Percentiles rank a stretch among this genome's conserved stretches.
phyloP scores from a whole-genome alignment of 92 coral and sea anemone genomes.

The Umimayanthus chanpuru region DNA sequence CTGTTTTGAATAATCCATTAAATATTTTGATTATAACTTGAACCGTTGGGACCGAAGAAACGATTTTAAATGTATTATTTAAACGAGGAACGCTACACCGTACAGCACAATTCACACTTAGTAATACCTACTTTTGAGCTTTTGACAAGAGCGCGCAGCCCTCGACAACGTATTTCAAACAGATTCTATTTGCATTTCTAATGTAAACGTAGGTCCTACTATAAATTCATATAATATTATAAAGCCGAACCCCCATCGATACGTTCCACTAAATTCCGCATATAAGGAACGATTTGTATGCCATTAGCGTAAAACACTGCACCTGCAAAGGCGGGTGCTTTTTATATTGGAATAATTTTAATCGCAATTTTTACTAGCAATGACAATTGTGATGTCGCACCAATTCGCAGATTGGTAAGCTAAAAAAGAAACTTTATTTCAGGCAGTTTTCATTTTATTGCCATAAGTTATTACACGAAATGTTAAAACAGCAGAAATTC shows the following conservation, averaged over 20 bases:
- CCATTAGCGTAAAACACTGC: slow-evolving; percentile 1
- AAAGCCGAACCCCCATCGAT: neutral
- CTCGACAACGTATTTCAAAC: neutral
- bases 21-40: neutral
- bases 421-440: neutral
- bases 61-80: neutral
- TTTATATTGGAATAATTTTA: slow-evolving; percentile 3
- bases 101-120: neutral
- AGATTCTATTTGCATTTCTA: slow-evolving; percentile 18
- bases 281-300: slow-evolving; percentile 8
- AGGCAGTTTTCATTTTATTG: neutral
- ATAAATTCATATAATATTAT: slow-evolving; percentile 8
- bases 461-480: neutral
- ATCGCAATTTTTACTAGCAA: neutral
- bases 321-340: neutral
- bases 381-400: neutral
- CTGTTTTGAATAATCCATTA: neutral
- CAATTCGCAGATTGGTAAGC: neutral
- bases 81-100: neutral
- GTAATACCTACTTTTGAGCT: neutral
- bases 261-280: neutral
- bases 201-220: neutral
- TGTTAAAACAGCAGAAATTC: neutral
- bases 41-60: neutral
- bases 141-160: too few species aligned